Percentiles rank a stretch among this genome's conserved stretches.
Evolutionary conservation across 2,888 invertebrate genomes (phyloP).

Genomic region (Leuctra nigra): DNA sequence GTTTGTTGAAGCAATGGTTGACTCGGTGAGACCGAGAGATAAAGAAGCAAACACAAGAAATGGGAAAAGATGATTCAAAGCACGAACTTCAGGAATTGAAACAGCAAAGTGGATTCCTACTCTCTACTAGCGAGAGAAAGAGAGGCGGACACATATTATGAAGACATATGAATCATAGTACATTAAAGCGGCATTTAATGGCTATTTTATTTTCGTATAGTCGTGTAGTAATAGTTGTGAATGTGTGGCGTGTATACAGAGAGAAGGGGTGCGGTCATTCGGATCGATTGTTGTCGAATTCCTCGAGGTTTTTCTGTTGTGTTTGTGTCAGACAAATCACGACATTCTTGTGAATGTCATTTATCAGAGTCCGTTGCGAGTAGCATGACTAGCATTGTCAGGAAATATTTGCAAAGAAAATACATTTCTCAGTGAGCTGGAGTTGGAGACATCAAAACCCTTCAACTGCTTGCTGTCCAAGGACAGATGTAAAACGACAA

Average conservation of each 20-base stretch:
- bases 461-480: too few species aligned
- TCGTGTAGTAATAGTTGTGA: neutral
- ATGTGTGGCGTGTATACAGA: neutral
- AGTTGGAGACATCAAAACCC: too few species aligned
- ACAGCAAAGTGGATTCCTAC: constrained; percentile 10
- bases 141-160: neutral
- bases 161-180: neutral
- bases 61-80: neutral
- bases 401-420: too few species aligned
- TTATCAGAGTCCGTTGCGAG: too few species aligned
- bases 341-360: too few species aligned
- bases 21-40: neutral
- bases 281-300: neutral
- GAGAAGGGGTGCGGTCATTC: neutral
- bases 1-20: neutral
- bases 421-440: too few species aligned
- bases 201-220: neutral
- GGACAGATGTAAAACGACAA: too few species aligned
- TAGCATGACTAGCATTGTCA: too few species aligned
- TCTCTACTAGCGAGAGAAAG: neutral
- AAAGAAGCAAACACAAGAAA: neutral
- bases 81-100: constrained; percentile 3
- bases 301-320: too few species aligned
- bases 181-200: neutral
- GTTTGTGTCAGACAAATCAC: too few species aligned